Evolutionary conservation across 2,888 invertebrate species (phyloP).

Genomic region (Venustoraphidia nigricollis): DNA sequence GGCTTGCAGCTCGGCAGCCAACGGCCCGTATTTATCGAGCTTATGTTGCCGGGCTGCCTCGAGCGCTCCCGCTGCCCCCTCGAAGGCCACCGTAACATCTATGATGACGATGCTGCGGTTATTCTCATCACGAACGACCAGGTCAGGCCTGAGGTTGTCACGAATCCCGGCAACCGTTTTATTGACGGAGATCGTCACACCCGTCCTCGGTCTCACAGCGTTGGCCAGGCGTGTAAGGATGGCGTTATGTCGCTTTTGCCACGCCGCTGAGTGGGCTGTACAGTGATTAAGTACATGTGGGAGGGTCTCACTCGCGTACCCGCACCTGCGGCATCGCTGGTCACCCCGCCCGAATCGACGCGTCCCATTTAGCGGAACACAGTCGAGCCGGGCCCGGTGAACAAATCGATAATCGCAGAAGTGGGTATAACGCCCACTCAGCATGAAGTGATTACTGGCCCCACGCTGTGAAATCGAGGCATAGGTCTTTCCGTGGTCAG

Average conservation of each 20-base stretch:
- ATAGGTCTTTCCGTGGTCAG: too few relatives aligned
- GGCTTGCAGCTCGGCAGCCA: too few relatives aligned
- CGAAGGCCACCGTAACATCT: slow-evolving; percentile 19
- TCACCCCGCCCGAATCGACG: too few relatives aligned
- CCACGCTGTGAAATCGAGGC: too few relatives aligned
- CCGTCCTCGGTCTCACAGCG: slow-evolving; percentile 7
- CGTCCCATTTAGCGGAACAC: too few relatives aligned
- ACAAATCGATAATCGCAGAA: slow-evolving; percentile 25
- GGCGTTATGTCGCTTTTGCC: slow-evolving; percentile 15
- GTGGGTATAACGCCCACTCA: slow-evolving; percentile 14
- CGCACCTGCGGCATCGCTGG: too few relatives aligned
- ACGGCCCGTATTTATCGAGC: too few relatives aligned
- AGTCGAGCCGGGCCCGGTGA: slow-evolving; percentile 20
- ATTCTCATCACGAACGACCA: too few relatives aligned
- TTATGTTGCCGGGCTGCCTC: slow-evolving; percentile 12
- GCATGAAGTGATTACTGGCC: too few relatives aligned
- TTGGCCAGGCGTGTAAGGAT: slow-evolving; percentile 12
- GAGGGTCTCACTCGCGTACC: too few relatives aligned
- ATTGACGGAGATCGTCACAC: slow-evolving; percentile 10
- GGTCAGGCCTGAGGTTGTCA: slow-evolving; percentile 13
- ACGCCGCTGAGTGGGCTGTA: slow-evolving; percentile 15
- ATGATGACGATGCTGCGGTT: slow-evolving; percentile 16
- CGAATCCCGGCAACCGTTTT: slow-evolving; percentile 5
- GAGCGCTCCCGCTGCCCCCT: slow-evolving; percentile 12
- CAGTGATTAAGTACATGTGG: too few relatives aligned